Percentiles rank a stretch among this genome's conserved stretches.
phyloP scores from a whole-genome alignment of 2,113 vertebrate genomes.

The Formicarius rufipectus region DNA sequence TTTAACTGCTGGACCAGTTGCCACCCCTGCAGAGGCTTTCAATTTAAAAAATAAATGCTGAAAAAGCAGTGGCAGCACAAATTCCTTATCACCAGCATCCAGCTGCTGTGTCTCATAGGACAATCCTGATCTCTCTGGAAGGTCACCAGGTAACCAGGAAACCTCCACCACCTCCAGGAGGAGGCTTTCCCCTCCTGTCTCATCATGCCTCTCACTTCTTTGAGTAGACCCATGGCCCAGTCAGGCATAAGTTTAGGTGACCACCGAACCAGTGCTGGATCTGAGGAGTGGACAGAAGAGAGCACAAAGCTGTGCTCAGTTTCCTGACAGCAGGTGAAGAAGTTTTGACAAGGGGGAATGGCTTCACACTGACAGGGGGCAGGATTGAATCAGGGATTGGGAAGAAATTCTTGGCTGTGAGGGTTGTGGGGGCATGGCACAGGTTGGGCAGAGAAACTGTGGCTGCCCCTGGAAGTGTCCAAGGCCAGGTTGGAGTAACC shows the following conservation, averaged over 20 bases:
- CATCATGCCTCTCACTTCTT: background rate
- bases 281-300: background rate
- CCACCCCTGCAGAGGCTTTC: background rate
- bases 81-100: background rate
- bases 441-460: background rate
- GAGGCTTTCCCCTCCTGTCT: background rate
- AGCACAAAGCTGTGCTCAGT: background rate
- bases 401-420: fast-evolving
- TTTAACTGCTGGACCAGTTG: background rate
- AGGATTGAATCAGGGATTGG: fast-evolving
- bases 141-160: background rate
- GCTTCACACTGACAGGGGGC: background rate
- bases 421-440: background rate
- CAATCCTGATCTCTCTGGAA: background rate
- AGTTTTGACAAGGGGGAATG: background rate
- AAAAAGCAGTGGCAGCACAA: background rate
- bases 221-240: background rate
- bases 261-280: background rate
- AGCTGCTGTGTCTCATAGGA: background rate
- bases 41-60: background rate
- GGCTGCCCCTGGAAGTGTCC: background rate
- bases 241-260: background rate
- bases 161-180: background rate
- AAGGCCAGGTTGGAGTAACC: fast-evolving
- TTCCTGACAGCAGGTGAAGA: background rate